Evolutionary conservation across 2,888 invertebrate species (phyloP), one percentile per base, ranked within the genome.

Genomic region (Trimorus sp.): DNA sequence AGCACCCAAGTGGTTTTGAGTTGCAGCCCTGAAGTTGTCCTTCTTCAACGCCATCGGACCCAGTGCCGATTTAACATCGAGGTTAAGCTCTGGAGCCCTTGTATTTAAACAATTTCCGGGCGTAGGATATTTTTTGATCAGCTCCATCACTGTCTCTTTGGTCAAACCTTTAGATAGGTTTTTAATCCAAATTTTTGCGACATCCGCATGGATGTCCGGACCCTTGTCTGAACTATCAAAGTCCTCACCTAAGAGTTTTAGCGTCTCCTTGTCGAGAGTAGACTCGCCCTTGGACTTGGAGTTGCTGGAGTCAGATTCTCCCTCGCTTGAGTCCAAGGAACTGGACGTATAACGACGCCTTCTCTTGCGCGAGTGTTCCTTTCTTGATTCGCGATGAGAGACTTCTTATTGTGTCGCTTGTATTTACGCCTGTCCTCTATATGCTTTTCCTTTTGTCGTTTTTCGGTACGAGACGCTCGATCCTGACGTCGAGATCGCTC

Each of bases 61-160:
- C 53, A 65, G 14, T n/a, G 65, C 65, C 2, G 65, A 16, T 16
- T 40, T 65, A 15, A 65, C n/a, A 1, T 65, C 53, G 7, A 53
- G 4, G 36, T 65, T 65, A 11, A 65, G 11, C 7, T 6, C 11
- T 12, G 65, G 65, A 2, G 65, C 38, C 11, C 53, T 38, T 11
- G 65, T 65, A 1, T 16, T 11, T 6, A 36, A 16, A 49, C 26
- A 62, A 62, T 62, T 62, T 2, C 26, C 26, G 5, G 16, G 1
- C 7, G 60, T 1, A 7, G 51, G 63, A 12, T 63, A 63, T 49
- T 63, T 63, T 8, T 36, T 51, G 11, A 49, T n/a, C 9, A 51
- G n/a, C 1, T 63, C 63, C 16, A 7, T 8, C 14, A 14, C 5
- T 12, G n/a, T n/a, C 3, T 63, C 48, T 37, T 63, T 63, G 7